Percentiles rank a stretch among this genome's conserved stretches.
These are phyloP conservation scores for Choristoneura rosaceana DNA, from an alignment of 2,888 invertebrate genomes.

Conservation along the genomic window DNA sequence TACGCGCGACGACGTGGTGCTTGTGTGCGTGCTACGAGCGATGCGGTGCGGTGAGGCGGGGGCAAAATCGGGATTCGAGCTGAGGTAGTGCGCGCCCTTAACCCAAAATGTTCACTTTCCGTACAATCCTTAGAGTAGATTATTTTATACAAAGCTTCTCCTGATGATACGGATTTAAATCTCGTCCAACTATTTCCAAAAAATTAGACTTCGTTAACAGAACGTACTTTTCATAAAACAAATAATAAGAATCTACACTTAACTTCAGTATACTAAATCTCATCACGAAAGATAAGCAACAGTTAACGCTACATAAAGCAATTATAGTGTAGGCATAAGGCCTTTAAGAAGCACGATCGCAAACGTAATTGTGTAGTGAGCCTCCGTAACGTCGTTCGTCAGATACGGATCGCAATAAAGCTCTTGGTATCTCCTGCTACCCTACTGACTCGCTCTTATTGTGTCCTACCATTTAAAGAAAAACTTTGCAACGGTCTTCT, in stretches of 20 bases:
- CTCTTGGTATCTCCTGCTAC: conserved; percentile 45
- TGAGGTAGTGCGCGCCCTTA: no score
- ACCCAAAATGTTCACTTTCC: no score
- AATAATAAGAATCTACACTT: not conserved
- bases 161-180: no score
- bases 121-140: no score
- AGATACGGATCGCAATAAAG: conserved; percentile 62
- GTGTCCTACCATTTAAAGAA: not conserved
- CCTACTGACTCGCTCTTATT: not conserved
- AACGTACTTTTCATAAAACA: no score
- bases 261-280: not conserved
- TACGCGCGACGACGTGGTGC: no score
- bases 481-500: not conserved
- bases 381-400: conserved; percentile 58
- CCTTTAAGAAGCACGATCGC: conserved; percentile 4
- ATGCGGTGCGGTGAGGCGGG: no score
- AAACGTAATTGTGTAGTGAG: conserved; percentile 15
- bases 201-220: no score
- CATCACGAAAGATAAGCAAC: not conserved
- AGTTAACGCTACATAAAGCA: conserved; percentile 3
- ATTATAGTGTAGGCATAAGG: conserved; percentile 13
- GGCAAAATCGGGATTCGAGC: no score
- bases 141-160: no score
- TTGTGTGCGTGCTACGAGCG: no score
- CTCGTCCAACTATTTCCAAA: no score